A percentile compares a stretch with the other conserved stretches of the same genome.
These are phyloP conservation scores for Psephotus haematonotus DNA, from an alignment of 2,113 vertebrate species.

Conservation along the genomic window DNA sequence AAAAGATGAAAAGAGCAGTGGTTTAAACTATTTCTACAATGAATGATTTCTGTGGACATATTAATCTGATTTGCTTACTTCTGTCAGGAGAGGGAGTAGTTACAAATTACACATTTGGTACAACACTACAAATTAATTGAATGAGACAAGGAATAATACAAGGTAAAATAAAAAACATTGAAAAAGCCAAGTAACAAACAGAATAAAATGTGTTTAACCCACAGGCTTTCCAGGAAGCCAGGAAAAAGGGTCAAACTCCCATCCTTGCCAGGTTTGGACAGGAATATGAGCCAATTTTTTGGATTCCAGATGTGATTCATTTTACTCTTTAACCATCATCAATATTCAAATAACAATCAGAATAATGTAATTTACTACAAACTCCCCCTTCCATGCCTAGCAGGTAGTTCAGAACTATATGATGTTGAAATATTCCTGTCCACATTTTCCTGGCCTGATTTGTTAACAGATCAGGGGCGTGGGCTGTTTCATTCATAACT, in stretches of 20 bases:
- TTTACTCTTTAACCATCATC: not conserved
- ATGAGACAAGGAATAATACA: not conserved
- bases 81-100: not conserved
- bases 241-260: not conserved
- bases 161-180: not conserved
- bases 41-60: not conserved
- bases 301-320: not conserved
- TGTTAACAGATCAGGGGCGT: not conserved
- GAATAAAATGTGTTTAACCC: not conserved
- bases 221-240: not conserved
- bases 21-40: not conserved
- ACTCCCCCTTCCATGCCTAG: not conserved
- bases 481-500: not conserved
- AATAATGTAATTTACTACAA: not conserved
- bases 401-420: not conserved
- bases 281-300: not conserved
- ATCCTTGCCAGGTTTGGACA: not conserved
- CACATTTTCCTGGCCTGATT: not conserved
- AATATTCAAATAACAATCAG: not conserved
- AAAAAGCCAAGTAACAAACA: not conserved
- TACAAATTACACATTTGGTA: not conserved
- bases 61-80: not conserved
- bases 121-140: not conserved
- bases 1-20: not conserved
- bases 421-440: not conserved